Percentiles rank a stretch among this genome's conserved stretches.
Evolutionary conservation across 2,113 vertebrate genomes (phyloP).

Genomic region (Ginglymostoma cirratum): DNA sequence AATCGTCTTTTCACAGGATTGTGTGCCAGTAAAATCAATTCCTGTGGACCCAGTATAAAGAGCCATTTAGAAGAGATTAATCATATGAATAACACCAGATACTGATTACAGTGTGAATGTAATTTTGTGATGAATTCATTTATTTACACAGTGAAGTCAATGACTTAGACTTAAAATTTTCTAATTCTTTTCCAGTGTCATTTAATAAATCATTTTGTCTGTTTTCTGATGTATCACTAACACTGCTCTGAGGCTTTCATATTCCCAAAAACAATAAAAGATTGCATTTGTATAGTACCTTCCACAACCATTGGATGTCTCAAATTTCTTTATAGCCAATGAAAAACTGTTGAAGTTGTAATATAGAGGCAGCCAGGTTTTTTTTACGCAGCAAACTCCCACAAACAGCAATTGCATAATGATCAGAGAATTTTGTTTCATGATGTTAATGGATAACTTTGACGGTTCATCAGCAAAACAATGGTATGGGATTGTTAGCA

Average conservation of each 20-base stretch:
- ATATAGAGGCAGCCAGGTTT: background rate
- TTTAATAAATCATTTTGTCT: conserved; percentile 33
- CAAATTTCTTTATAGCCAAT: background rate
- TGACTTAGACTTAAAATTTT: background rate
- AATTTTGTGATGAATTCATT: background rate
- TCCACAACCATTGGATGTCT: background rate
- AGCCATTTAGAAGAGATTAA: conserved; percentile 31
- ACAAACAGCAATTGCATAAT: background rate
- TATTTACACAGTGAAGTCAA: conserved; percentile 10
- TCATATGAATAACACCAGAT: conserved; percentile 27
- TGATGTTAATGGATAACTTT: no score
- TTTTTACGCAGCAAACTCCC: background rate
- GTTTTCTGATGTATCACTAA: background rate
- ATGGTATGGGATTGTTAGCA: background rate
- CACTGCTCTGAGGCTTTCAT: background rate
- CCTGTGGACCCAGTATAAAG: conserved; percentile 10
- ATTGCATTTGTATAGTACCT: background rate
- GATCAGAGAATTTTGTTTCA: background rate
- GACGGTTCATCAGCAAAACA: background rate
- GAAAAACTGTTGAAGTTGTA: background rate
- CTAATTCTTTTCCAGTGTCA: background rate
- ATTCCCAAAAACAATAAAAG: background rate
- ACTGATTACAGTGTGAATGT: conserved; percentile 29
- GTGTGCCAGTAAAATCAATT: conserved; percentile 23
- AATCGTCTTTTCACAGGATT: conserved; percentile 3